phyloP scores from a whole-genome alignment of 2,888 invertebrate species.

The Catocala nupta region DNA sequence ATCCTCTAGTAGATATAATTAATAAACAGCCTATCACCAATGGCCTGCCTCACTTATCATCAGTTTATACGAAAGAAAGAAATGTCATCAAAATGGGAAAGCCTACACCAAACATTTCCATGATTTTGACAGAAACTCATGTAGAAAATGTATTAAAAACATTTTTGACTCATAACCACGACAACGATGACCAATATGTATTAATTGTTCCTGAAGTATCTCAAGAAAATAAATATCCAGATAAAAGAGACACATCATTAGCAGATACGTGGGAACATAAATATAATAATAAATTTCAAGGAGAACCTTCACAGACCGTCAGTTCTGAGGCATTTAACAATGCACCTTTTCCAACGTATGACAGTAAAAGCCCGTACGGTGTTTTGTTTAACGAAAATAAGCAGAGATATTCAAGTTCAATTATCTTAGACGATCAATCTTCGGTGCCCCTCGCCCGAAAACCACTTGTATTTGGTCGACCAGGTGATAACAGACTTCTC shows the following conservation, averaged over 20 bases:
- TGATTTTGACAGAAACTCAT: not conserved
- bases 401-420: no score
- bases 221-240: not conserved
- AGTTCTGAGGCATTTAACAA: not conserved
- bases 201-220: not conserved
- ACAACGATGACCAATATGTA: not conserved
- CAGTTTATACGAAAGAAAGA: not conserved
- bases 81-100: not conserved
- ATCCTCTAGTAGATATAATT: not conserved
- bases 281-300: not conserved
- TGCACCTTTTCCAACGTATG: not conserved
- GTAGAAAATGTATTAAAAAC: not conserved
- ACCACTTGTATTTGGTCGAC: not conserved
- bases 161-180: not conserved
- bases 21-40: not conserved
- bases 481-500: not conserved
- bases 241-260: not conserved
- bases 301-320: not conserved
- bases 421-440: no score
- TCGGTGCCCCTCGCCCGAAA: not conserved
- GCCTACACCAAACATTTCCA: not conserved
- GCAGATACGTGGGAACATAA: not conserved
- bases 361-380: no score
- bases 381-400: no score
- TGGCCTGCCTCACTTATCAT: not conserved